Evolutionary conservation across 2,113 vertebrate species (phyloP).

Genomic region (Manacus vitellinus): DNA sequence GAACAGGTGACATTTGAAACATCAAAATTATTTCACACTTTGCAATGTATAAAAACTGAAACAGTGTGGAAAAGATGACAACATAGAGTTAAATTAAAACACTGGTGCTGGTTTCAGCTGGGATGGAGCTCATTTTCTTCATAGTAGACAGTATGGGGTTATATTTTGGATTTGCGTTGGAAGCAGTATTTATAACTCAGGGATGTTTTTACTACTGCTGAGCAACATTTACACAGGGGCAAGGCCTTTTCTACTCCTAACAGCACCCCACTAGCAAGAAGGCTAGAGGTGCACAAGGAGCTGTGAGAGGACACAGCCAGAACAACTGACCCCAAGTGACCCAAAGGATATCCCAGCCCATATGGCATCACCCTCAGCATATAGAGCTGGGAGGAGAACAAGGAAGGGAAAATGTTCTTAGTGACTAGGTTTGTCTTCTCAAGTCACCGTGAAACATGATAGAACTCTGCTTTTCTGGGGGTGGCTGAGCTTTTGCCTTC

Average conservation of each 20-base stretch:
- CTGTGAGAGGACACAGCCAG: neutral
- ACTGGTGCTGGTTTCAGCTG: neutral
- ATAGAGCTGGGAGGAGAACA: neutral
- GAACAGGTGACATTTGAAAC: conserved; percentile 51
- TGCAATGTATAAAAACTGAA: neutral
- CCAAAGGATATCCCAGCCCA: neutral
- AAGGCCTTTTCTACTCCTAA: neutral
- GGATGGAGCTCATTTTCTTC: neutral
- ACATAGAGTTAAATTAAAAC: neutral
- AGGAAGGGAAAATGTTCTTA: neutral
- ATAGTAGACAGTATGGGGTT: neutral
- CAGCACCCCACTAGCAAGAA: neutral
- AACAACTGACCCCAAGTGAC: neutral
- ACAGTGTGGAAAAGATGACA: neutral
- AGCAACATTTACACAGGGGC: fast-evolving
- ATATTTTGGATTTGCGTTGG: neutral
- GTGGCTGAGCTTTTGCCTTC: neutral
- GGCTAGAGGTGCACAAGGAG: neutral
- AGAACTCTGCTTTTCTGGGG: neutral
- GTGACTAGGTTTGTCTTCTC: neutral
- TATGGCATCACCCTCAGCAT: neutral
- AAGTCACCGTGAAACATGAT: too few relatives aligned
- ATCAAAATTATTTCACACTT: conserved; percentile 2
- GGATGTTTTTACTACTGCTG: neutral
- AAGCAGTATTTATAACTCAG: neutral